These are phyloP conservation scores for Rousettus madagascariensis DNA, from an alignment of 2,797 vertebrate species.

Conservation along the genomic window DNA sequence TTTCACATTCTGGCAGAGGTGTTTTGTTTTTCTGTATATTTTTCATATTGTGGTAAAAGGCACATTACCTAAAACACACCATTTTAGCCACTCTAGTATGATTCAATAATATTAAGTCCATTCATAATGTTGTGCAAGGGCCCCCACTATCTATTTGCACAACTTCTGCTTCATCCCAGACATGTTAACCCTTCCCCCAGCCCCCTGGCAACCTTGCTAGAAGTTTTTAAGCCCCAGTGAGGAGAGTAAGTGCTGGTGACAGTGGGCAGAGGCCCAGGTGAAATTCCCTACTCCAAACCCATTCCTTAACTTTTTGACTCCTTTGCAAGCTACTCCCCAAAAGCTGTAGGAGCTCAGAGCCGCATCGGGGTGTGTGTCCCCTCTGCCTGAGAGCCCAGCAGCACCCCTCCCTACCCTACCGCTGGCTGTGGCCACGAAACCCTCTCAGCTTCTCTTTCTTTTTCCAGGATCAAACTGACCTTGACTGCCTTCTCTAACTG, in stretches of 20 bases:
- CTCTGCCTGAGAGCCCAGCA: background rate
- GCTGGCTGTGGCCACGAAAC: background rate
- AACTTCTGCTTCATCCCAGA: background rate
- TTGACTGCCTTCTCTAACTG: background rate
- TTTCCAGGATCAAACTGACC: background rate
- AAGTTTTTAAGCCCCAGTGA: background rate
- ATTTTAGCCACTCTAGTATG: background rate
- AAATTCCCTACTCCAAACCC: conserved; percentile 10
- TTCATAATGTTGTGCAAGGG: background rate
- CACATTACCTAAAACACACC: background rate
- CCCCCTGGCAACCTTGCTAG: background rate
- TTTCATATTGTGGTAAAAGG: conserved; percentile 17
- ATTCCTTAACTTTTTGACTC: background rate
- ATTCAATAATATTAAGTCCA: background rate
- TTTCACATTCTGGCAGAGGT: background rate
- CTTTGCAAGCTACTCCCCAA: background rate
- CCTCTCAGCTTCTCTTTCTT: background rate
- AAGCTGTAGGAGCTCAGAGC: background rate
- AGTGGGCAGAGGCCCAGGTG: background rate
- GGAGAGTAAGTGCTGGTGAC: background rate
- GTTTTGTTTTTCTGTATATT: background rate
- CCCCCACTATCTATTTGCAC: background rate
- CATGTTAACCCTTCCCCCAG: background rate
- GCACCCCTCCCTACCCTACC: background rate
- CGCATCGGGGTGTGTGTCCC: background rate